Percentiles rank a stretch among this genome's conserved stretches.
These are phyloP conservation scores for Gallinago jamesoni DNA, from an alignment of 2,113 vertebrate genomes.

Conservation along the genomic window DNA sequence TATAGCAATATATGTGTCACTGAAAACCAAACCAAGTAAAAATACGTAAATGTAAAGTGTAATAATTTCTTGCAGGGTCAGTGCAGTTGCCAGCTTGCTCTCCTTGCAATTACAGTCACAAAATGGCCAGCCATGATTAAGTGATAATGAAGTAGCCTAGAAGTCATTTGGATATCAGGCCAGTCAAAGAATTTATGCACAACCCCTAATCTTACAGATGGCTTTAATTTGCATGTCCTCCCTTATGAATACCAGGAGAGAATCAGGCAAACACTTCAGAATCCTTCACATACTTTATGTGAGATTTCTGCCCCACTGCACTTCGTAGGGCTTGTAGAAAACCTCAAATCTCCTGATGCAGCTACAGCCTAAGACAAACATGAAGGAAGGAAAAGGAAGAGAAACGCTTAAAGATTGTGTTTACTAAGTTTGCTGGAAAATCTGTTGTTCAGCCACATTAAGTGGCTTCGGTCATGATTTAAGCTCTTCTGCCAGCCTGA, in stretches of 20 bases:
- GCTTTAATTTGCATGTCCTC: constrained; percentile 29
- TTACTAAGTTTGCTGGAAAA: constrained; percentile 14
- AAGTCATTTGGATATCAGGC: not conserved
- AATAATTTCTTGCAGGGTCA: not conserved
- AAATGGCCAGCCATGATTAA: not conserved
- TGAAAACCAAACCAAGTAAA: not conserved
- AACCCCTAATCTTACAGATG: constrained; percentile 26
- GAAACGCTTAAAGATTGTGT: not conserved
- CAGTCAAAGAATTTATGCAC: not conserved
- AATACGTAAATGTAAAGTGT: not conserved
- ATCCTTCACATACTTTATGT: not conserved
- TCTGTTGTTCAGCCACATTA: not conserved
- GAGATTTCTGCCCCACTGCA: not conserved
- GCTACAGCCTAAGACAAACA: constrained; percentile 5
- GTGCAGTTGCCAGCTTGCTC: not conserved
- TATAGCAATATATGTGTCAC: not conserved
- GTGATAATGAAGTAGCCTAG: not conserved
- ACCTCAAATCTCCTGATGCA: not conserved
- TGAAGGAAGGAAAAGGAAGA: not conserved
- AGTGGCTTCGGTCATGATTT: not conserved
- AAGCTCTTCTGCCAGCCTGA: not conserved
- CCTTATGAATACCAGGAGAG: not conserved
- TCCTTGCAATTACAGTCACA: not conserved
- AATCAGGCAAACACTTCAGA: constrained; percentile 18
- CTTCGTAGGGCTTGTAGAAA: not conserved